Conservation (phyloP, 2,888 invertebrate genomes). For the Drosophila aldrichi region DNA sequence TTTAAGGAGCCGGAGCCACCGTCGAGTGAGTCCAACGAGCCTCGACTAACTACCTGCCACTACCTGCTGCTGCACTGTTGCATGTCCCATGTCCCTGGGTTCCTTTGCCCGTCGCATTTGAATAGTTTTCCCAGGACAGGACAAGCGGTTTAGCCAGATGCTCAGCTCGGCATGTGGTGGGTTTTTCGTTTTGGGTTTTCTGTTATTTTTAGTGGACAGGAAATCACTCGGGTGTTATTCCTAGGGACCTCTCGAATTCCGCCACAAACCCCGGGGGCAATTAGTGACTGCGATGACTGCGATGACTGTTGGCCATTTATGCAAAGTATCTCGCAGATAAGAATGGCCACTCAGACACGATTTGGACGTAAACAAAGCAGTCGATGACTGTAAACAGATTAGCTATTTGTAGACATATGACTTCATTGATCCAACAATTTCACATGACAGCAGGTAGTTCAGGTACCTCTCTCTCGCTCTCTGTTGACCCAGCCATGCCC, state of each 20-base stretch:
- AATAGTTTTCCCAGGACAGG: conserved; percentile 48
- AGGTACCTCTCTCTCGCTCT: background rate
- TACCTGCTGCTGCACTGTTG: conserved; percentile 10
- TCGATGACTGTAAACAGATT: conserved; percentile 43
- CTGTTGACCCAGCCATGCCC: conserved; percentile 1
- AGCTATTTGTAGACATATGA: conserved; percentile 45
- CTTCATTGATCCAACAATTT: conserved; percentile 22
- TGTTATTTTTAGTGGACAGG: background rate
- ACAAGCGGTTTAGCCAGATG: conserved; percentile 50
- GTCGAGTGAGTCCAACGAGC: conserved; percentile 17
- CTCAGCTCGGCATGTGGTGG: conserved; percentile 20
- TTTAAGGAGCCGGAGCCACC: conserved; percentile 56
- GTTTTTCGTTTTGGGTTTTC: conserved; percentile 4
- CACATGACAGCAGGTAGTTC: conserved; percentile 18
- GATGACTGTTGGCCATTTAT: conserved; percentile 28
- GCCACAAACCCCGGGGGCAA: conserved; percentile 14
- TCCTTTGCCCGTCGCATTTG: conserved; percentile 38
- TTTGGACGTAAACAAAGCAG: conserved; percentile 46
- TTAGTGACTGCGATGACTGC: conserved; percentile 17
- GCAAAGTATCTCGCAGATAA: conserved; percentile 36
- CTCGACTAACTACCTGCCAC: conserved; percentile 26
- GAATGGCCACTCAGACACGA: conserved; percentile 26
- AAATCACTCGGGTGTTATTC: conserved; percentile 1
- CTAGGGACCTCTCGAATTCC: background rate
- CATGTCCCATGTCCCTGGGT: conserved; percentile 2